Evolutionary conservation across 1,140 invertebrate genomes (phyloP), one percentile per base, ranked within the genome.

Genomic region (Camponotus pennsylvanicus): DNA sequence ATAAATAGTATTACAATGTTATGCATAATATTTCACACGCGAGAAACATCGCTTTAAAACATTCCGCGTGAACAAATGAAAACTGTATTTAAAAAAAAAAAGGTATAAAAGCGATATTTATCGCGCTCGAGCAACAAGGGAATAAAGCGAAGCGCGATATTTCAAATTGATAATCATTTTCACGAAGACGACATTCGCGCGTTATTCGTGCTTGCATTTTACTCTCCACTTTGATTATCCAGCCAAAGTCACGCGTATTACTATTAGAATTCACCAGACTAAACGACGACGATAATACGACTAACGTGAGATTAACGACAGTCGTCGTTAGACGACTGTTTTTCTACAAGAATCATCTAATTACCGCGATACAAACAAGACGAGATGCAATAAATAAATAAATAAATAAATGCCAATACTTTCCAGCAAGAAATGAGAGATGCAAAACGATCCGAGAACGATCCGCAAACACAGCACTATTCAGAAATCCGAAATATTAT

Each of bases 191-290:
- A 21, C 61, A 66, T 59, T 49, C 88, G 64, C 34, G 52, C 34
- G 52, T 82, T 61, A 73, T 83, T 73, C 79, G 55, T 64, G 63
- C 75, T 82, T 63, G 18, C 27, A 61, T 40, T 82, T 55, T 18
- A 52, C 34, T 83, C 32, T 63, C 55, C 18, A 70, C 49, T 80
- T 70, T 42, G 40, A 45, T 80, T 57, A 18, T 42, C n/a, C 42
- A 69, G 45, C 63, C 42, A 37, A 37, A 66, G 61, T 59, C 77
- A 82, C 49, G 64, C 52, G 49, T 18, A 82, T 82, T 11, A 9
- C n/a, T 71, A 59, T 52, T 73, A 88, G 83, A 86, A 55, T 82
- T 86, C 57, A 86, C 52, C 57, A 57, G 76, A 77, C 49, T 55
- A 63, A 85, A 77, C 70, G 83, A 82, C 61, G 63, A 88, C 82